Conservation (phyloP, 2,797 vertebrate genomes). For the Tinamus major region DNA sequence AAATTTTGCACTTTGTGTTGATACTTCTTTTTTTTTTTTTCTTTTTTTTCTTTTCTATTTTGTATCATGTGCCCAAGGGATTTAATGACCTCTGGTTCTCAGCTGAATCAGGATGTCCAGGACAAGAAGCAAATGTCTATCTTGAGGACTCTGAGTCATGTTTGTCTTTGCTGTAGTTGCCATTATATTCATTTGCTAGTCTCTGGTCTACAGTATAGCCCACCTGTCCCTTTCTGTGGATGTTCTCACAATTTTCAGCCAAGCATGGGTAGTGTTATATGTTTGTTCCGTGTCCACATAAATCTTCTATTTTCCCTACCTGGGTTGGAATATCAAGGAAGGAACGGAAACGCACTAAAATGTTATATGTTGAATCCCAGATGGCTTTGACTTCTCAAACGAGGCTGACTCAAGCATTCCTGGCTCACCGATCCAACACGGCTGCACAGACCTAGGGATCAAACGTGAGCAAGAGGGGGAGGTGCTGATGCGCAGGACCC, state of each 20-base stretch:
- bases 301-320: conserved; percentile 78
- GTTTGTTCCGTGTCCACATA: conserved; percentile 69
- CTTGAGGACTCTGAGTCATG: conserved; percentile 29
- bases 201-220: conserved; percentile 14
- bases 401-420: conserved; percentile 93
- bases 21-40: conserved; percentile 6
- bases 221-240: conserved; percentile 43
- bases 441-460: conserved; percentile 89
- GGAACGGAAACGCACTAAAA: conserved; percentile 83
- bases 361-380: conserved; percentile 99
- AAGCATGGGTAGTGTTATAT: conserved; percentile 47
- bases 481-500: conserved; percentile 86
- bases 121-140: conserved; percentile 58
- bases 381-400: conserved; percentile 99
- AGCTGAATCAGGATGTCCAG: conserved; percentile 53
- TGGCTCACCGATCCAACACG: conserved; percentile 90
- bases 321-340: conserved; percentile 78
- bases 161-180: conserved; percentile 47
- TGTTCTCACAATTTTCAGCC: conserved; percentile 28
- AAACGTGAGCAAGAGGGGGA: conserved; percentile 90
- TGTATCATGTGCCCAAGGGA: conserved; percentile 46
- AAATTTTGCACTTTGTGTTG: background rate
- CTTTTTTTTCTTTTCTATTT: conserved; percentile 21
- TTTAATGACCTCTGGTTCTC: conserved; percentile 46
- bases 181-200: conserved; percentile 8